Evolutionary conservation across 2,113 vertebrate species (phyloP).

Genomic region (Saimiri boliviensis): DNA sequence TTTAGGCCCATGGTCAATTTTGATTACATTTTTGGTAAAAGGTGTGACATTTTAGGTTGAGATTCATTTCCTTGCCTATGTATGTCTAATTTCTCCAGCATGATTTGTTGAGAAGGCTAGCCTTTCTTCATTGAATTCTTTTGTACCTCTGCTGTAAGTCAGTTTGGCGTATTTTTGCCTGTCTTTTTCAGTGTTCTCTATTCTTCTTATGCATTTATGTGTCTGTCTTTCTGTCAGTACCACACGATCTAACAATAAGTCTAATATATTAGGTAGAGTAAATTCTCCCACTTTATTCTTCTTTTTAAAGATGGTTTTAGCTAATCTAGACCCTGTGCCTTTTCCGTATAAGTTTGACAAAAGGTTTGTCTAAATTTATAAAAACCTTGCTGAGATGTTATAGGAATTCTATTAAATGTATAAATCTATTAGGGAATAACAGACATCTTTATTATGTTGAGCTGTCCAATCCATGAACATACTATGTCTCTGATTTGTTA

Average conservation of each 20-base stretch:
- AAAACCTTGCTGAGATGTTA: not conserved
- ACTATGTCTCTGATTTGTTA: not conserved
- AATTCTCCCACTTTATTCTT: not conserved
- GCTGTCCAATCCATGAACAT: not conserved
- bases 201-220: not conserved
- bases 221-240: not conserved
- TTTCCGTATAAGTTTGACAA: not conserved
- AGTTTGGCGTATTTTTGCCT: not conserved
- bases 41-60: not conserved
- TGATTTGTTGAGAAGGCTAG: not conserved
- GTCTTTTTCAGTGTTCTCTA: not conserved
- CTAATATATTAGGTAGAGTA: not conserved
- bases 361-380: not conserved
- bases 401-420: not conserved
- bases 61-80: not conserved
- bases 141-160: not conserved
- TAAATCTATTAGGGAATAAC: not conserved
- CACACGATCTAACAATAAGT: not conserved
- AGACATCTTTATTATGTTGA: not conserved
- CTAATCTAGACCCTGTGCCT: not conserved
- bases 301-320: not conserved
- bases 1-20: not conserved
- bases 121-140: not conserved
- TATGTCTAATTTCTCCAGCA: not conserved
- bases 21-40: not conserved